These are phyloP conservation scores for Shargacucullia verbasci DNA, from an alignment of 2,888 invertebrate genomes.

Conservation along the genomic window DNA sequence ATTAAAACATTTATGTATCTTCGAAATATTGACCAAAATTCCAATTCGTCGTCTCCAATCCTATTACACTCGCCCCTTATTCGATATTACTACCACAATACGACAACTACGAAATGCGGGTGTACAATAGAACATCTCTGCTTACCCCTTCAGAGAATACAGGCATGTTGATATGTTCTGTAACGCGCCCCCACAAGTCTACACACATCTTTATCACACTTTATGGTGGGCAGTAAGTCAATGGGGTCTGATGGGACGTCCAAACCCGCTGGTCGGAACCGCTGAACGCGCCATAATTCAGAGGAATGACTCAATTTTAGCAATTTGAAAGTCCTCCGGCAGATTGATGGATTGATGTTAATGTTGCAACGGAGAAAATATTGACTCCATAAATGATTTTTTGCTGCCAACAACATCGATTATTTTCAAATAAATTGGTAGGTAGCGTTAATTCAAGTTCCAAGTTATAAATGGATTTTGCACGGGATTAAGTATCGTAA, in stretches of 20 bases:
- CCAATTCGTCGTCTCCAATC: too few relatives aligned
- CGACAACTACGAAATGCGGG: too few relatives aligned
- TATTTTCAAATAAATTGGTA: constrained; percentile 60
- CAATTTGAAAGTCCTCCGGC: constrained; percentile 60
- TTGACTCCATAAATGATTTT: constrained; percentile 59
- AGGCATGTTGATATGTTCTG: too few relatives aligned
- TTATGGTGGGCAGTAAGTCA: constrained; percentile 53
- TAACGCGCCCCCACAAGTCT: constrained; percentile 21
- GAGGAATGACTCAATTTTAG: constrained; percentile 72
- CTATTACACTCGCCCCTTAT: too few relatives aligned
- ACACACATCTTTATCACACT: constrained; percentile 26
- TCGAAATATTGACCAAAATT: too few relatives aligned
- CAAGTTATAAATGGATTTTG: constrained; percentile 57
- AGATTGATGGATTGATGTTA: constrained; percentile 70
- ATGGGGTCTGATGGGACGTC: constrained; percentile 57
- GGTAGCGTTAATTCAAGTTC: constrained; percentile 57
- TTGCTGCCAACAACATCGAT: constrained; percentile 53
- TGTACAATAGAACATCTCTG: too few relatives aligned
- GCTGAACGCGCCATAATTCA: constrained; percentile 59
- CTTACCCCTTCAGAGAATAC: too few relatives aligned
- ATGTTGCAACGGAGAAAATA: constrained; percentile 54
- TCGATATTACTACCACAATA: too few relatives aligned
- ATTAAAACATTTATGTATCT: too few relatives aligned
- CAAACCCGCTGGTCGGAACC: constrained; percentile 52
- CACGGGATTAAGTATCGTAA: constrained; percentile 46